Evolutionary conservation across 2,888 invertebrate species (phyloP).

Genomic region (Himalopsyche kuldschensis): DNA sequence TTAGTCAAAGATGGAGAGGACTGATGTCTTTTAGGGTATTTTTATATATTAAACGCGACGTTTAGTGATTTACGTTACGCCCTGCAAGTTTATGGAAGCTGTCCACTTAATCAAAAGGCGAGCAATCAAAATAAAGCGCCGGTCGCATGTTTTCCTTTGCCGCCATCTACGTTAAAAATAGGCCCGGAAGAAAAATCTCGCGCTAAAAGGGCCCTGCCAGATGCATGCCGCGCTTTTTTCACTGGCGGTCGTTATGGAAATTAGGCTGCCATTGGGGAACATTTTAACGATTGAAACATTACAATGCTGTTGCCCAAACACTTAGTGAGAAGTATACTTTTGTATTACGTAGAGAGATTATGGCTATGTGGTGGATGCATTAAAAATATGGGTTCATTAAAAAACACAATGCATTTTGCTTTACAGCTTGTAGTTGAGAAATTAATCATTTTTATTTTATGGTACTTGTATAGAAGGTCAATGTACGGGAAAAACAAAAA

Average conservation of each 20-base stretch:
- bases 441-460: no score
- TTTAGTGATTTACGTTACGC: not conserved
- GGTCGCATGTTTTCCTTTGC: not conserved
- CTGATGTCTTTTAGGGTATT: no score
- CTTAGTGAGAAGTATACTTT: not conserved
- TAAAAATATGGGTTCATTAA: no score
- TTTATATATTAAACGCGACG: no score
- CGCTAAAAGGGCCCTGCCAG: not conserved
- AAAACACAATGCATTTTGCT: no score
- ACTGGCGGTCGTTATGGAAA: not conserved
- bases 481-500: no score
- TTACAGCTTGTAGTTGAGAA: no score
- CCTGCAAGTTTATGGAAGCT: not conserved
- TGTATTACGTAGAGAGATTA: not conserved
- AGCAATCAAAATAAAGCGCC: not conserved
- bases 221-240: not conserved
- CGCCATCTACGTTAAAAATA: not conserved
- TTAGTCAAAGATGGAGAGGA: no score
- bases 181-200: not conserved
- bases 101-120: not conserved
- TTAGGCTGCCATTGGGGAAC: not conserved
- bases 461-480: no score
- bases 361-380: not conserved
- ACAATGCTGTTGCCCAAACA: not conserved
- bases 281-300: not conserved